Evolutionary conservation across 1,140 invertebrate genomes (phyloP), one percentile per base, ranked within the genome.

Genomic region (Cherax quadricarinatus): DNA sequence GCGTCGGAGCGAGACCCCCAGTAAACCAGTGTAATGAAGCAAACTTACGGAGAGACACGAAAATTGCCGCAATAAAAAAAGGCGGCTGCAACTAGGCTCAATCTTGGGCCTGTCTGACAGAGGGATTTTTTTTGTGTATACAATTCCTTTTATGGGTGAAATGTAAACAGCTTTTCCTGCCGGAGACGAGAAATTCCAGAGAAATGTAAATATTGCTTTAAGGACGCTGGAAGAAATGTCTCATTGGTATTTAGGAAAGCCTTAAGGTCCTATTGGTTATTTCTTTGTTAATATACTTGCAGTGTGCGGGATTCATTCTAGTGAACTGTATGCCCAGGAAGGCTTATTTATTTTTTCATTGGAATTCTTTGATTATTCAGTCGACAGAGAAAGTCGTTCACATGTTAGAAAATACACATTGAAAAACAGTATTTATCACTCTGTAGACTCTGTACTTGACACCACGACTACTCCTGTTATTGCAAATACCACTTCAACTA

Each of bases 11-110:
- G 24, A 1, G n/a, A 75, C 70, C 73, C 48, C 70, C 86, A 87
- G 86, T 87, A 87, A 87, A 87, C 41, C 86, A 78, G 41, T 78
- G 86, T 87, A 87, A 87, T 87, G 86, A 87, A 87, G 16, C 66
- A 78, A 78, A 87, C 86, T 87, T 78, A 75, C 14, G 16, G 86
- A 49, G 70, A 41, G 51, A 53, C 66, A 48, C 49, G 70, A 53
- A 79, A 51, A 87, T 87, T 78, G 70, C 16, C 24, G 86, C 41
- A 73, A 53, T 73, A 75, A 87, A 75, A 87, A 87, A 87, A 78
- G 86, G 70, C 30, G 30, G 24, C 66, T 53, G 86, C 70, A 49
- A 78, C 30, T 66, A 70, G 86, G 75, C 70, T 87, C 86, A 87
- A 87, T 87, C 75, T 53, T 51, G 49, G 9, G 73, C 53, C 70